Evolutionary conservation across 2,797 vertebrate species (phyloP), one percentile per base, ranked within the genome.

Genomic region (Moxostoma hubbsi): DNA sequence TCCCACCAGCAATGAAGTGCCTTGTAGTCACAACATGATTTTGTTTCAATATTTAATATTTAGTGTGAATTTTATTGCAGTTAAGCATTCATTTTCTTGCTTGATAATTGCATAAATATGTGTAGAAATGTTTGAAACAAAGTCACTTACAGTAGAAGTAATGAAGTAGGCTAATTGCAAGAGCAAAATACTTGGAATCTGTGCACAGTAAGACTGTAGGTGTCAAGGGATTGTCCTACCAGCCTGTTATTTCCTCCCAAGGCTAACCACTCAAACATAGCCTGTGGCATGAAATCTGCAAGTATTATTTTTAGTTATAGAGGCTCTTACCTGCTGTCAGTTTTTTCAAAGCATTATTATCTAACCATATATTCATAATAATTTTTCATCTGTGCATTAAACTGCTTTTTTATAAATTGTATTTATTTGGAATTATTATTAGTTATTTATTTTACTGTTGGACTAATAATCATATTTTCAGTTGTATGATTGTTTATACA

Each of bases 221-320:
- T 79, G 84, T 83, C 81, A 73, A 64, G 57, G 64, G 75, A 72
- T 54, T 50, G 63, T 47, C 45, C 50, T 75, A 73, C 47, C 74
- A 75, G 65, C 65, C 78, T 77, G 79, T 72, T 77, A 78, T 71
- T 71, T 72, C 59, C 57, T 81, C 47, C 15, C 51, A 67, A 15
- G 43, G 16, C 54, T 73, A 65, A 62, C 77, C 57, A 18, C 58
- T 71, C 49, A 67, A 80, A 50, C 53, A 49, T 59, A 50, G 62
- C 63, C 73, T 59, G 63, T 49, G 69, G 62, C 62, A 46, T 68
- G 18, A 77, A 67, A 76, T 63, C 72, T 77, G 59, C 36, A 73
- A 68, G 63, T 62, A 63, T 63, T 58, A 24, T 65, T 81, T 55
- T 61, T 65, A 65, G 36, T 43, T 45, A 13, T 11, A 81, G 13